Conservation (phyloP, 2,113 vertebrate species). For the Mormoops blainvillei region DNA sequence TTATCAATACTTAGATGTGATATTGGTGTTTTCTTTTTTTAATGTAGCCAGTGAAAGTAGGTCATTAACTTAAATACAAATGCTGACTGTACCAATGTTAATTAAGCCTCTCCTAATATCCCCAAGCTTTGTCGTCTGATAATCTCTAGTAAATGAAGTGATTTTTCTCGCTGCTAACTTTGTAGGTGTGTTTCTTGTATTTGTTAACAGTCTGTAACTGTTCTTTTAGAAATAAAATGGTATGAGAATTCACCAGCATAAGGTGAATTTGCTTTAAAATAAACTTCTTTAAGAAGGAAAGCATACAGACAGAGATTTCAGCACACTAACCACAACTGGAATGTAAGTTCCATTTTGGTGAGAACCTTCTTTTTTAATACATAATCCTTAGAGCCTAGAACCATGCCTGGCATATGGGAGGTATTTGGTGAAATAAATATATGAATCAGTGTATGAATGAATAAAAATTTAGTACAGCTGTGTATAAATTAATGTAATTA, state of each 20-base stretch:
- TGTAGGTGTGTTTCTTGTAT: not conserved
- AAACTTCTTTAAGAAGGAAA: not conserved
- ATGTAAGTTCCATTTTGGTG: not conserved
- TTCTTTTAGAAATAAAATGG: not conserved
- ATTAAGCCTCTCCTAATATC: not conserved
- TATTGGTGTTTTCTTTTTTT: not conserved
- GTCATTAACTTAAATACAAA: not conserved
- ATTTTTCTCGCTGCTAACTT: not conserved
- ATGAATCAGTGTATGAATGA: not conserved
- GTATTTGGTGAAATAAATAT: not conserved
- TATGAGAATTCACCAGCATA: not conserved
- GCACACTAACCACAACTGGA: not conserved
- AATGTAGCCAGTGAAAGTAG: not conserved
- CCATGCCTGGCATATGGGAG: not conserved
- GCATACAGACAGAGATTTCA: not conserved
- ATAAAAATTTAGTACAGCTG: not conserved
- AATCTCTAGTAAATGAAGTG: not conserved
- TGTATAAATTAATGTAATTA: not conserved
- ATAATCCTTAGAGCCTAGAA: not conserved
- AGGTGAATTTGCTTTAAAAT: not conserved
- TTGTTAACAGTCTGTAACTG: not conserved
- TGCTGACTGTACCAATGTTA: not conserved
- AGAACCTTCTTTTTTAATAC: not conserved
- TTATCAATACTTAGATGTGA: not conserved
- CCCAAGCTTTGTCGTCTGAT: not conserved